Conservation (phyloP, 2,888 invertebrate genomes). For the Lithosia quadra region DNA sequence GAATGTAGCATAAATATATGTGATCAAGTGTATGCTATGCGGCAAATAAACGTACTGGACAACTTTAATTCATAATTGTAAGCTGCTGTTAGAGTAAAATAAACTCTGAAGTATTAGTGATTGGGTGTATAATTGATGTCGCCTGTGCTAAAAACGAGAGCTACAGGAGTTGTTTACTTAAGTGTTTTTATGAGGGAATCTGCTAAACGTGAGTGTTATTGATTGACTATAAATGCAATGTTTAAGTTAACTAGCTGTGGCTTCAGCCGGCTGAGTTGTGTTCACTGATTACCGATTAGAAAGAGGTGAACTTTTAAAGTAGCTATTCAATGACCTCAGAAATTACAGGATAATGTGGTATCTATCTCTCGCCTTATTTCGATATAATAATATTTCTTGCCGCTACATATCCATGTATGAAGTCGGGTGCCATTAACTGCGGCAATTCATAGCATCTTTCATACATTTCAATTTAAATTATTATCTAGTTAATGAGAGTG, state of each 20-base stretch:
- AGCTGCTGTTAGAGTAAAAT: neutral
- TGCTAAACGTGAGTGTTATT: neutral
- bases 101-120: neutral
- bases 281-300: neutral
- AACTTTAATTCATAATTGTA: neutral
- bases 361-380: neutral
- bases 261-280: neutral
- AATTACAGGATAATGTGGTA: no score
- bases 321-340: neutral
- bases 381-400: neutral
- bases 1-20: neutral
- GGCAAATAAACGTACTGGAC: neutral
- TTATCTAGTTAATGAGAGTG: neutral
- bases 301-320: neutral
- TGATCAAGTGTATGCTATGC: neutral
- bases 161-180: neutral
- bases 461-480: neutral
- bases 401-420: no score
- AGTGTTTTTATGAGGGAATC: neutral
- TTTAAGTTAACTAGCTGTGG: no score
- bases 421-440: neutral
- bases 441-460: neutral
- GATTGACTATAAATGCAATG: neutral
- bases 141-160: neutral
- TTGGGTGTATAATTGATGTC: neutral